phyloP scores from a whole-genome alignment of 2,797 vertebrate genomes.

The Apogon talboti region DNA sequence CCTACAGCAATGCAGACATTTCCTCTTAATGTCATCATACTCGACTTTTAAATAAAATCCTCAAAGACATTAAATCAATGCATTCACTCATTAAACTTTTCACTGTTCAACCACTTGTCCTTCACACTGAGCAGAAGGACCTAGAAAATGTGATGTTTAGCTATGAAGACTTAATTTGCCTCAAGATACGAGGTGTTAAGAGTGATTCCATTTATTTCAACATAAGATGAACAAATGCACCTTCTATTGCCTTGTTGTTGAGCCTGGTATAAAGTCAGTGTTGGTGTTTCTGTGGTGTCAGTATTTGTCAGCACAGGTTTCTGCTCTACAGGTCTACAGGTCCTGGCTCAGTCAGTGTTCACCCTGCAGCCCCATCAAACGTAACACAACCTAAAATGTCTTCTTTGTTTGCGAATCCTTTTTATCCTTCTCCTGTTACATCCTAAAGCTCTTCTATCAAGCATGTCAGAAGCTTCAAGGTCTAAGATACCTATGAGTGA shows the following conservation, averaged over 20 bases:
- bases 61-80: constrained; percentile 10
- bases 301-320: constrained; percentile 53
- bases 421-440: constrained; percentile 50
- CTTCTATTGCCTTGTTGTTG: neutral
- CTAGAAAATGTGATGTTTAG: neutral
- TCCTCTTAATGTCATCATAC: constrained; percentile 47
- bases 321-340: constrained; percentile 15
- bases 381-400: constrained; percentile 10
- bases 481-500: neutral
- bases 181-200: neutral
- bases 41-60: constrained; percentile 12
- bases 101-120: constrained; percentile 4
- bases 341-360: constrained; percentile 11
- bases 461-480: constrained; percentile 4
- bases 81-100: constrained; percentile 11
- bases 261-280: neutral
- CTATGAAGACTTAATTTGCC: constrained; percentile 16
- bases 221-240: neutral
- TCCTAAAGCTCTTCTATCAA: constrained; percentile 10
- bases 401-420: constrained; percentile 36
- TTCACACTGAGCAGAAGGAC: neutral
- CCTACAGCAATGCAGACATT: constrained; percentile 25
- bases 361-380: constrained; percentile 42
- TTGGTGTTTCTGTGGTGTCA: neutral
- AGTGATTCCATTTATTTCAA: neutral